A percentile compares a stretch with the other conserved stretches of the same genome.
These are phyloP conservation scores for Silurus asotus DNA, from an alignment of 2,113 vertebrate genomes.

Conservation along the genomic window DNA sequence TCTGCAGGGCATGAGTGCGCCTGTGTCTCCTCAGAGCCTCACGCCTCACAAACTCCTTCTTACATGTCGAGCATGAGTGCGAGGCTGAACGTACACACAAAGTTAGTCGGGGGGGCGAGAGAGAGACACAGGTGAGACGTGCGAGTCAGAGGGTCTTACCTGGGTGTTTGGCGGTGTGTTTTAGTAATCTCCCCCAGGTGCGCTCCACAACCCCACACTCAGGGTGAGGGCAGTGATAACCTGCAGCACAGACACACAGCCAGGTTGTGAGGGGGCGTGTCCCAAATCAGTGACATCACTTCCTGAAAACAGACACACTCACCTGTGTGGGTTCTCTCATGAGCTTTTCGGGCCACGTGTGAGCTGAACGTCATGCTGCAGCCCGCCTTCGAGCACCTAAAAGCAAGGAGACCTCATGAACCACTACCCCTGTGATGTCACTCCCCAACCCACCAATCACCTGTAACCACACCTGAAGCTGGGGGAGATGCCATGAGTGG, in stretches of 20 bases:
- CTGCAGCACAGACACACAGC: conserved; percentile 51
- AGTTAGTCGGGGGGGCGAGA: too few species aligned
- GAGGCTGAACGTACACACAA: conserved; percentile 47
- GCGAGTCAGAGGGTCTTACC: conserved; percentile 53
- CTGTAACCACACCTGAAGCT: conserved; percentile 62
- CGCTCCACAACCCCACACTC: conserved; percentile 63
- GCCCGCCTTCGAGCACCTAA: conserved; percentile 67
- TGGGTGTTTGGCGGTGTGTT: conserved; percentile 69
- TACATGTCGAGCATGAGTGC: conserved; percentile 65
- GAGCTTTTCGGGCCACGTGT: conserved; percentile 64
- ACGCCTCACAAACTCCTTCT: conserved; percentile 65
- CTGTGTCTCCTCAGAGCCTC: conserved; percentile 69
- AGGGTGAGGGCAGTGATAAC: conserved; percentile 68
- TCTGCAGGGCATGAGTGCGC: conserved; percentile 66
- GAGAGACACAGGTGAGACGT: not conserved
- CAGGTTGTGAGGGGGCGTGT: not conserved
- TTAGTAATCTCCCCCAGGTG: conserved; percentile 70
- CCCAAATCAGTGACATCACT: not conserved
- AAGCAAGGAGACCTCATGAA: not conserved
- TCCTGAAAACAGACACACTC: conserved; percentile 1
- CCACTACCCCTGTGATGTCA: not conserved
- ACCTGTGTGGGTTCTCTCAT: conserved; percentile 76
- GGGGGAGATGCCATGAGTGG: conserved; percentile 53
- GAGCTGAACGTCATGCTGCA: conserved; percentile 68
- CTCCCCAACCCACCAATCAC: not conserved